Evolutionary conservation across 2,888 invertebrate genomes (phyloP).

Genomic region (Acleris sparsana): DNA sequence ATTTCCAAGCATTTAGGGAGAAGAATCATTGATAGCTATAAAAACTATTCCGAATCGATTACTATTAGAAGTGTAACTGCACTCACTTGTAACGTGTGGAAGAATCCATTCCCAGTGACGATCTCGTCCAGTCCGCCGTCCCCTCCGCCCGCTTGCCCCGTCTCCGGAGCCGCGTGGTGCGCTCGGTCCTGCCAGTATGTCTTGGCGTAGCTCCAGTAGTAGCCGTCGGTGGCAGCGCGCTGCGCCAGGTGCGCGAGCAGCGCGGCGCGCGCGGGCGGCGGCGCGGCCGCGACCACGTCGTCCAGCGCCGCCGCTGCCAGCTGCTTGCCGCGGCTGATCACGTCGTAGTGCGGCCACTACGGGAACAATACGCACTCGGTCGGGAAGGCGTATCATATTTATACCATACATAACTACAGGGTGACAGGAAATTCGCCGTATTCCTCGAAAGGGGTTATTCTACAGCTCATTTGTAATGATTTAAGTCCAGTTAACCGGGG

Average conservation of each 20-base stretch:
- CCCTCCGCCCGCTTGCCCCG: too few relatives aligned
- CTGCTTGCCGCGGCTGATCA: neutral
- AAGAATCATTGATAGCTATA: too few relatives aligned
- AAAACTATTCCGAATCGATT: too few relatives aligned
- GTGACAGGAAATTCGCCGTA: too few relatives aligned
- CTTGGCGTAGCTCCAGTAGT: conserved; percentile 58
- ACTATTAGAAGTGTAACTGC: neutral
- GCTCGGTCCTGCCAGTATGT: conserved; percentile 35
- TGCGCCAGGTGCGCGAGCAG: conserved; percentile 36
- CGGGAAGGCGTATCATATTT: neutral
- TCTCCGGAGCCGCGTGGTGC: conserved; percentile 3
- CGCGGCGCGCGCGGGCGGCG: conserved; percentile 19
- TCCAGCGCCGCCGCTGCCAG: conserved; percentile 44
- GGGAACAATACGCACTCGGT: neutral
- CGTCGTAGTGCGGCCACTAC: conserved; percentile 22
- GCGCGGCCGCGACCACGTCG: conserved; percentile 43
- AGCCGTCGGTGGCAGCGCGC: conserved; percentile 47
- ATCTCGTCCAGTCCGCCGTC: conserved; percentile 42
- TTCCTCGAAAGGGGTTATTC: too few relatives aligned
- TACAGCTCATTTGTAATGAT: too few relatives aligned
- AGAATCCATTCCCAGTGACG: conserved; percentile 55
- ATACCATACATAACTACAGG: too few relatives aligned
- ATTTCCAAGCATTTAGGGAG: too few relatives aligned
- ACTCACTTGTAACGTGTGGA: conserved; percentile 60
- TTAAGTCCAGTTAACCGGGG: too few relatives aligned